phyloP scores from a whole-genome alignment of 2,888 invertebrate genomes.

The Dyspetes luteomarginatus region DNA sequence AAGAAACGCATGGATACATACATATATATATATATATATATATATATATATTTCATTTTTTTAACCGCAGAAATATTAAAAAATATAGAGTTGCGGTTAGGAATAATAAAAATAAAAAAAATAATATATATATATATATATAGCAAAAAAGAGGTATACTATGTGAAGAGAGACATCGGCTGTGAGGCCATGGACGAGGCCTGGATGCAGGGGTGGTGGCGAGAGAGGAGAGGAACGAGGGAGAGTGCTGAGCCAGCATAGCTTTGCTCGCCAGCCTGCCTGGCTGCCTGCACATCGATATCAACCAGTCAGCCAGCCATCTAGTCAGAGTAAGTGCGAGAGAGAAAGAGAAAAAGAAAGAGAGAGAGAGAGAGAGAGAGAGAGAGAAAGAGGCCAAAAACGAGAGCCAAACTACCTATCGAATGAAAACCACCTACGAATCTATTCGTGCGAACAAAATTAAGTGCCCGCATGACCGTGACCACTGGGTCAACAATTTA shows the following conservation, averaged over 20 bases:
- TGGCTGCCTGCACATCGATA: constrained; percentile 82
- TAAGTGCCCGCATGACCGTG: constrained; percentile 59
- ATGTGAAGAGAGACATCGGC: constrained; percentile 48
- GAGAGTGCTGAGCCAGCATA: constrained; percentile 83
- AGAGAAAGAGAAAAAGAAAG: constrained; percentile 22
- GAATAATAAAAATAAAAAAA: too few relatives aligned
- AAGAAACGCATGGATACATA: not conserved
- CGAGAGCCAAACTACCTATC: constrained; percentile 51
- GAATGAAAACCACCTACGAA: constrained; percentile 59
- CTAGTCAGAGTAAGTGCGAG: constrained; percentile 67
- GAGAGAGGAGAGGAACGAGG: constrained; percentile 78
- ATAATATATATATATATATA: constrained; percentile 2
- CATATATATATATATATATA: not conserved
- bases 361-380: constrained; percentile 25
- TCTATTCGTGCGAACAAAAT: constrained; percentile 60
- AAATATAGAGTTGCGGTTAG: too few relatives aligned
- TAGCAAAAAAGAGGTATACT: too few relatives aligned
- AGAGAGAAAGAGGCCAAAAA: constrained; percentile 9
- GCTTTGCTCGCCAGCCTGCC: constrained; percentile 72
- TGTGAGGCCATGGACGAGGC: constrained; percentile 59
- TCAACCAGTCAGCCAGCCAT: constrained; percentile 80
- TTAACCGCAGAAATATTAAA: too few relatives aligned
- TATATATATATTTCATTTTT: too few relatives aligned
- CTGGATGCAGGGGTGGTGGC: constrained; percentile 62
- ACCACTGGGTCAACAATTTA: constrained; percentile 64